A percentile compares a stretch with the other conserved stretches of the same genome.
Conservation (phyloP, 2,888 invertebrate genomes). For the Cylindroiulus punctatus region DNA sequence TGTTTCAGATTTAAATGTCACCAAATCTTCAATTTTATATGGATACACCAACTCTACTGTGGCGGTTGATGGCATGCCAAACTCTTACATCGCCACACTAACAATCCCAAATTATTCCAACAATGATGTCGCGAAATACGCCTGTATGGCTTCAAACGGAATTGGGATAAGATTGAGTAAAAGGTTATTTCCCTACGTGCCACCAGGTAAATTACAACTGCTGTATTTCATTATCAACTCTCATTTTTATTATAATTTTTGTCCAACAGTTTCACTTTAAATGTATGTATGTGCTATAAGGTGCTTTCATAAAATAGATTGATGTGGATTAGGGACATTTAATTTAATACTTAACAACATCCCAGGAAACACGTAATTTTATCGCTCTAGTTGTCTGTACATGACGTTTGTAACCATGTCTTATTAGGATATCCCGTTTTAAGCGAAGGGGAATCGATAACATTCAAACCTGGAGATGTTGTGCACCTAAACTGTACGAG, state of each 20-base stretch:
- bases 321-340: no score
- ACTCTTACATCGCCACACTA: neutral
- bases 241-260: neutral
- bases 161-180: neutral
- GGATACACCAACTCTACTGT: neutral
- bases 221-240: neutral
- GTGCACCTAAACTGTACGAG: neutral
- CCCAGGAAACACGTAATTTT: no score
- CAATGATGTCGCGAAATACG: neutral
- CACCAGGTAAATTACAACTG: neutral
- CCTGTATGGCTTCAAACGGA: neutral
- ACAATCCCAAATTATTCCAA: conserved; percentile 17
- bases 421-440: neutral
- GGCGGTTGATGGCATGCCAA: neutral
- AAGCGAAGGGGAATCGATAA: neutral
- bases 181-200: neutral
- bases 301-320: no score
- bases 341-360: no score
- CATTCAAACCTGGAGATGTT: neutral
- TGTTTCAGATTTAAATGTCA: neutral
- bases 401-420: neutral
- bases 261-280: no score
- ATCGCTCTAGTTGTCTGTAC: no score
- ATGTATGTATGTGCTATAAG: no score
- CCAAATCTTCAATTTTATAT: neutral